Conservation (phyloP, 2,113 vertebrate genomes). For the Pimephales promelas region DNA sequence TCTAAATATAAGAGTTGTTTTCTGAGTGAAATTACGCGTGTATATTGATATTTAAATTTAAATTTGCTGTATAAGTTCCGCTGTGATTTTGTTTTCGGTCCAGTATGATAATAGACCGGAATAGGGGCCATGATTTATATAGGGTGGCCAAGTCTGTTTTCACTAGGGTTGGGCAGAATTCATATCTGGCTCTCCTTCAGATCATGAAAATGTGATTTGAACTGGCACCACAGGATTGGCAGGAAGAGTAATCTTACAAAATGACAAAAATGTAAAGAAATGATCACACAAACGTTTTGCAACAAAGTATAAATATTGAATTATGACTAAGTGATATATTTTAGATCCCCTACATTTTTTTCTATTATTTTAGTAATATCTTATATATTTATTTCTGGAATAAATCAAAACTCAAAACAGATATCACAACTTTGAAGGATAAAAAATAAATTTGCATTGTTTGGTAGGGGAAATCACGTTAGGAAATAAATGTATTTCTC, state of each 20-base stretch:
- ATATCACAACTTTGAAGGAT: neutral
- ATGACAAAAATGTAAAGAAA: neutral
- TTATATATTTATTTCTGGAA: neutral
- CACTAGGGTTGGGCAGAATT: neutral
- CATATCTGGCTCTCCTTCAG: neutral
- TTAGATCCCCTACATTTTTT: neutral
- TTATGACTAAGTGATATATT: neutral
- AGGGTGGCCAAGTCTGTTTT: neutral
- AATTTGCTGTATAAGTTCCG: neutral
- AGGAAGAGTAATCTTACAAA: neutral
- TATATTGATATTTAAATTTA: neutral
- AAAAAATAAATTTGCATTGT: no score
- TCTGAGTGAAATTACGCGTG: neutral
- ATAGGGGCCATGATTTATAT: neutral
- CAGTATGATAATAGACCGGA: neutral
- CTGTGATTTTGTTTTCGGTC: neutral
- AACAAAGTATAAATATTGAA: neutral
- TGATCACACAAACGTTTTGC: neutral
- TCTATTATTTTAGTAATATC: neutral
- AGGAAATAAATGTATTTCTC: no score
- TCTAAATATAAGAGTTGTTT: neutral
- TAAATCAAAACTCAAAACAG: neutral
- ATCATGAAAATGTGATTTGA: neutral
- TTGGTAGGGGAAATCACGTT: no score
- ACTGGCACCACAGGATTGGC: neutral